Base-by-base conservation (phyloP, 2,113 vertebrate genomes). In the Lipophrys pholis region DNA sequence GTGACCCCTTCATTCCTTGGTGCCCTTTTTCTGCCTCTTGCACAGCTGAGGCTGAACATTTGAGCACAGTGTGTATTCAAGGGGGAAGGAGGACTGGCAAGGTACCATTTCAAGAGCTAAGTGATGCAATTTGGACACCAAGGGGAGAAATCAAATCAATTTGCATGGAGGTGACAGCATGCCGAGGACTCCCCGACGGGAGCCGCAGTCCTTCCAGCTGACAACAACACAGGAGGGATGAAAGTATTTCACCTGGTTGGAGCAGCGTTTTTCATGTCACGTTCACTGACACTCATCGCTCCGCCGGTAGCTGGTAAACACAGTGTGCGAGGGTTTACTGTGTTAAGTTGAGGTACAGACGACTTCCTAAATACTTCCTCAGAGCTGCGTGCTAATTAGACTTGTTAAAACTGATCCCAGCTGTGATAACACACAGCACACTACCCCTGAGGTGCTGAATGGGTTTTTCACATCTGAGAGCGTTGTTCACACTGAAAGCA, bases 81-180 rank as follows among this genome's bases (percentile, higher is more conserved):
- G 41, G 30, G 15, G 14, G n/a, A 4, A 36, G 41, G 39, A 38
- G 52, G 21, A 30, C 21, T 16, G 40, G 69, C 60, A 64, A 82
- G 64, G 75, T 55, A 60, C 54, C 56, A 56, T 69, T 67, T 78
- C 69, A 48, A 69, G 54, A 78, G 81, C 51, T 76, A 82, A 78
- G 70, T 92, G 92, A 91, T 84, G 87, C 85, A 90, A 92, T 82
- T 76, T 83, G 73, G 64, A 83, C 83, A 57, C 36, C 43, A 60
- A 73, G 63, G 83, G 46, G 73, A 77, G 84, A 84, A 89, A 90
- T 82, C 75, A 46, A 36, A 56, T 78, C 56, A 45, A 79, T 82
- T 82, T 86, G 70, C 81, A 82, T 78, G 58, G 52, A 60, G 68
- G 58, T 71, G 82, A 75, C 83, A 78, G 73, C 48, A 15, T 11